phyloP scores from a whole-genome alignment of 2,797 vertebrate genomes.

The Triplophysa yarkandensis region DNA sequence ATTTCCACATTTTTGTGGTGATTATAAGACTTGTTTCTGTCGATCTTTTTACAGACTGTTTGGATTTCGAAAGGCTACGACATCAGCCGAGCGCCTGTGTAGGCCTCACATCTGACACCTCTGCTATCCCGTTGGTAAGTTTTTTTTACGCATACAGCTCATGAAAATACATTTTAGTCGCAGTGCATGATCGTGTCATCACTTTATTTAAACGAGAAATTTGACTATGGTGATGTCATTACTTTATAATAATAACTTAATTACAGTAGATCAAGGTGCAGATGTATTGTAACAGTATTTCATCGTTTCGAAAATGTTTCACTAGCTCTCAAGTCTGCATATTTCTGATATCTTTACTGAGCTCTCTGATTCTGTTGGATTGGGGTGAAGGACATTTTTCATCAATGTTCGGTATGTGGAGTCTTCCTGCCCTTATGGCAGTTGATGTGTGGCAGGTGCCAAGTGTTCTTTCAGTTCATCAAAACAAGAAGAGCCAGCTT shows the following conservation, averaged over 20 bases:
- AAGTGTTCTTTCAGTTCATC: constrained; percentile 18
- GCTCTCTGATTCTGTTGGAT: constrained; percentile 37
- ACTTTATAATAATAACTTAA: too few species aligned
- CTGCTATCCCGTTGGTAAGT: constrained; percentile 65
- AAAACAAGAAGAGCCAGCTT: background rate
- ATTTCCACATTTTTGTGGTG: background rate
- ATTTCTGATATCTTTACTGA: background rate
- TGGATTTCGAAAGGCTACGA: constrained; percentile 70
- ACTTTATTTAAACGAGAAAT: too few species aligned
- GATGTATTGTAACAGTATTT: too few species aligned
- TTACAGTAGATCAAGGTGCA: too few species aligned
- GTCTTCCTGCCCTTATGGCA: constrained; percentile 15
- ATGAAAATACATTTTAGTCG: background rate
- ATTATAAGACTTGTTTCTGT: background rate
- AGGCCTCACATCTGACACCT: constrained; percentile 70
- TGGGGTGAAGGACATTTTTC: constrained; percentile 56
- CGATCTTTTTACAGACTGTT: constrained; percentile 66
- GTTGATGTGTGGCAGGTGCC: constrained; percentile 31
- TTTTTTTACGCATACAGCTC: background rate
- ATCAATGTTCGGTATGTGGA: constrained; percentile 40
- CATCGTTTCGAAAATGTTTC: background rate
- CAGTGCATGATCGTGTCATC: too few species aligned
- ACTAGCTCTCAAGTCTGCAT: background rate
- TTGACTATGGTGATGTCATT: background rate
- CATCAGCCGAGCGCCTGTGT: constrained; percentile 72